Evolutionary conservation across 2,797 vertebrate species (phyloP), one percentile per base, ranked within the genome.

Genomic region (Tenualosa ilisha): DNA sequence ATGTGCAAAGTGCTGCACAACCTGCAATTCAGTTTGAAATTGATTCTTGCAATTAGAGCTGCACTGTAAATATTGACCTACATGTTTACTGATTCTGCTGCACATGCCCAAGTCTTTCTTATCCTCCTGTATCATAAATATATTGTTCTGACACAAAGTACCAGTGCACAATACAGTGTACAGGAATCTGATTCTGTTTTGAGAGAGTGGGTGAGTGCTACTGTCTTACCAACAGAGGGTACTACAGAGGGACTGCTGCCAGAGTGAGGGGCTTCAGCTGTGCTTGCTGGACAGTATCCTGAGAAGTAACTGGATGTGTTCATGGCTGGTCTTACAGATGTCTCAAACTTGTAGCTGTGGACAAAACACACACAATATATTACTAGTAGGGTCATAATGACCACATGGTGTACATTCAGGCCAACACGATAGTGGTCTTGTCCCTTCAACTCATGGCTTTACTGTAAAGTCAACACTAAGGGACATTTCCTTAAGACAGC

Each of bases 301-400:
- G 96, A 95, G 79, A 94, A 89, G 91, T 90, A 95, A 22, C 89
- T 86, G 81, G 96, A 97, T 0, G 97, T 96, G 90, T 98, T 99
- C 87, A 87, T 89, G 7, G 91, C 92, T 89, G 95, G 94, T 89
- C 93, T 89, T 82, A 96, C 94, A 0, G 95, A 95, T 26, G 95
- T 95, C 90, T 97, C 96, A 86, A 95, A 98, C 83, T 90, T 91
- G 90, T 98, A 98, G 88, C 98, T 99, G 91, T 81, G 90, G 63
- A 87, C 82, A 92, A 93, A 92, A 87, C 12, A 94, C 56, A 59
- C 20, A 87, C 84, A 81, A 81, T 92, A 63, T 43, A 40, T 37
- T 72, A 37, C 11, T 72, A 56, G 3, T 56, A 17, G 50, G 50
- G 8, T 51, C 8, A 12, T 51, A 11, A 8, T 51, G 31, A 20